Percentiles rank a stretch among this genome's conserved stretches.
Evolutionary conservation across 2,888 invertebrate genomes (phyloP).

Genomic region (Therioaphis trifolii): DNA sequence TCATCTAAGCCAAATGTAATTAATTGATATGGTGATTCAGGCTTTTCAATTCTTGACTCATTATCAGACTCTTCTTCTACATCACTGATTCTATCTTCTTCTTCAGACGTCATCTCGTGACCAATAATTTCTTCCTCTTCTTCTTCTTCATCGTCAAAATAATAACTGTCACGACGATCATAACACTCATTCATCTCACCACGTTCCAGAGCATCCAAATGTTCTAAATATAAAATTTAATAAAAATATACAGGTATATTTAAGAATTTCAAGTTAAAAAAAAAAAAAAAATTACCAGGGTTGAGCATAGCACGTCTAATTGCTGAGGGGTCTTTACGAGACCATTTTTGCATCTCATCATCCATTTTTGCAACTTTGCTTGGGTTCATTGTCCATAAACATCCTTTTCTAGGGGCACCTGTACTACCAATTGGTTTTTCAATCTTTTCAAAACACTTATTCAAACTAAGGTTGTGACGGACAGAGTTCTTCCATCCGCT

Average conservation of each 20-base stretch:
- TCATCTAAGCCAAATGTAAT: conserved; percentile 59
- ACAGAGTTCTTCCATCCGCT: conserved; percentile 99
- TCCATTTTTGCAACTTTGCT: conserved; percentile 96
- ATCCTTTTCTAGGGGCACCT: conserved; percentile 72
- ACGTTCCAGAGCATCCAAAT: conserved; percentile 83
- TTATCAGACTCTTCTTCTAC: conserved; percentile 55
- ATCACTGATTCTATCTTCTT: conserved; percentile 67
- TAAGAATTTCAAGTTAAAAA: conserved; percentile 32
- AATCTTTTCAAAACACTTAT: conserved; percentile 98
- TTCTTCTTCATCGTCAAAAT: conserved; percentile 65
- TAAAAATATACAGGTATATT: too few relatives aligned
- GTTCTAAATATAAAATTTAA: conserved; percentile 71
- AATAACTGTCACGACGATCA: conserved; percentile 60
- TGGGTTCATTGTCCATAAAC: conserved; percentile 97
- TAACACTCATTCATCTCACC: conserved; percentile 84
- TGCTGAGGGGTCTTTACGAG: conserved; percentile 91
- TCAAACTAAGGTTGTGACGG: conserved; percentile 94
- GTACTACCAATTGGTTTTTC: conserved; percentile 90
- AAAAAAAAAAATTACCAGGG: conserved; percentile 76
- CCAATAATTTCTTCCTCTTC: conserved; percentile 63
- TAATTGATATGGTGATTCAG: conserved; percentile 57
- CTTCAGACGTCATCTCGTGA: conserved; percentile 71
- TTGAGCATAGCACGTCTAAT: conserved; percentile 94
- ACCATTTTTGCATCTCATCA: conserved; percentile 97
- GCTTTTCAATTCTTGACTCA: conserved; percentile 51